Percentiles rank a stretch among this genome's conserved stretches.
Conservation (phyloP, 2,888 invertebrate species). For the Parnassius orleans region DNA sequence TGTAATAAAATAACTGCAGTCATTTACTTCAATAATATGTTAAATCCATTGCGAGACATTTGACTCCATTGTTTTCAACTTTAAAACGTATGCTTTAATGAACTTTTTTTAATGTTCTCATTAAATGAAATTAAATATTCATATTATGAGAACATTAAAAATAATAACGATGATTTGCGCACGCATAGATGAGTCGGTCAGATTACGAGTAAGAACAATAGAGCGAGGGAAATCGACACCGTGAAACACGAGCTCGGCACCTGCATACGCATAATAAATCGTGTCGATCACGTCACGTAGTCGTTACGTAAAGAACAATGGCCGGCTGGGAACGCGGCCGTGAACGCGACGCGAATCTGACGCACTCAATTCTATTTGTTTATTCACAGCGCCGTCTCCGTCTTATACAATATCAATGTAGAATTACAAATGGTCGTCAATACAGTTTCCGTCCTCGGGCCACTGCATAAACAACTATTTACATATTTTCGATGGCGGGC, state of each 20-base stretch:
- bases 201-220: slow-evolving; percentile 56
- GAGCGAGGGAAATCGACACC: slow-evolving; percentile 62
- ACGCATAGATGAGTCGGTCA: slow-evolving; percentile 39
- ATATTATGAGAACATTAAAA: slow-evolving; percentile 29
- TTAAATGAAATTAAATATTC: too few species aligned
- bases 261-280: slow-evolving; percentile 58
- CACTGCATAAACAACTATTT: slow-evolving; percentile 60
- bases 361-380: slow-evolving; percentile 49
- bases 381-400: slow-evolving; percentile 62
- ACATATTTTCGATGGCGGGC: slow-evolving; percentile 54
- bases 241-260: slow-evolving; percentile 52
- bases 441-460: slow-evolving; percentile 63
- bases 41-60: too few species aligned
- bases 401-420: slow-evolving; percentile 54
- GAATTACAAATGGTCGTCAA: slow-evolving; percentile 63
- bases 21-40: too few species aligned
- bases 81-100: too few species aligned
- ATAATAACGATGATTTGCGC: slow-evolving; percentile 27
- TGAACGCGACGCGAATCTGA: slow-evolving; percentile 62
- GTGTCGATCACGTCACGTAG: slow-evolving; percentile 46
- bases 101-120: too few species aligned
- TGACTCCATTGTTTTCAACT: too few species aligned
- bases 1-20: too few species aligned
- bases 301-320: slow-evolving; percentile 75
- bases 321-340: slow-evolving; percentile 69